These are phyloP conservation scores for Pogonophryne albipinna DNA, from an alignment of 2,797 vertebrate species.

Conservation along the genomic window DNA sequence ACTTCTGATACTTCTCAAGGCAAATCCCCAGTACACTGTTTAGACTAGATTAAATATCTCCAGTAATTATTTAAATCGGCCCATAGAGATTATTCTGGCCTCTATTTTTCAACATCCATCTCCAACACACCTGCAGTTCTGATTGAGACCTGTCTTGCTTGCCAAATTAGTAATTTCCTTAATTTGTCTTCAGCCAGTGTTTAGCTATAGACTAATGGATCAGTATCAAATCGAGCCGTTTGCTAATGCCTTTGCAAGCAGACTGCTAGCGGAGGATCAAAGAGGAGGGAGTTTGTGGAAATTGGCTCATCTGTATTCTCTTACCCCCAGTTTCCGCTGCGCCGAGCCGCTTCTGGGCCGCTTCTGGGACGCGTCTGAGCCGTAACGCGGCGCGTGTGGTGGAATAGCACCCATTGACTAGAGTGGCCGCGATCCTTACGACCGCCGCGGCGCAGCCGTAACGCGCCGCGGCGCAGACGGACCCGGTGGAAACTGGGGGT, in stretches of 20 bases:
- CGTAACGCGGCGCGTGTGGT: too few relatives aligned
- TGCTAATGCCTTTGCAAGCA: conserved; percentile 32
- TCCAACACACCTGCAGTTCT: conserved; percentile 43
- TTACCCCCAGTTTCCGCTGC: too few relatives aligned
- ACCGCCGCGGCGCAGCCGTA: too few relatives aligned
- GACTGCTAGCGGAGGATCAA: conserved; percentile 27
- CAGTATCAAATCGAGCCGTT: conserved; percentile 37
- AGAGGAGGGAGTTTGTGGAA: conserved; percentile 21
- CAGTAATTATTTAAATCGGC: conserved; percentile 32
- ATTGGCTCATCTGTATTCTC: conserved; percentile 31
- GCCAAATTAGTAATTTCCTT: conserved; percentile 41
- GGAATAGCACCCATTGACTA: too few relatives aligned
- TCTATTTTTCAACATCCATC: conserved; percentile 29
- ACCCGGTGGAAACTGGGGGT: too few relatives aligned
- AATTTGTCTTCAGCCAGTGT: conserved; percentile 44
- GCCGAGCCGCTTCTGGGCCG: too few relatives aligned
- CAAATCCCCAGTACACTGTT: background rate
- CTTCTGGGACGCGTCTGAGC: too few relatives aligned
- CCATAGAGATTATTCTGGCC: conserved; percentile 22
- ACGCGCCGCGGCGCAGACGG: too few relatives aligned
- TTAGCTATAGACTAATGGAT: conserved; percentile 42
- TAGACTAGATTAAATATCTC: conserved; percentile 16
- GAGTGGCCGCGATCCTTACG: too few relatives aligned
- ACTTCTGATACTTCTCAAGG: conserved; percentile 17
- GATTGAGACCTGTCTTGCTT: conserved; percentile 44